Evolutionary conservation across 2,888 invertebrate genomes (phyloP).

Genomic region (Lucinisca nassula): DNA sequence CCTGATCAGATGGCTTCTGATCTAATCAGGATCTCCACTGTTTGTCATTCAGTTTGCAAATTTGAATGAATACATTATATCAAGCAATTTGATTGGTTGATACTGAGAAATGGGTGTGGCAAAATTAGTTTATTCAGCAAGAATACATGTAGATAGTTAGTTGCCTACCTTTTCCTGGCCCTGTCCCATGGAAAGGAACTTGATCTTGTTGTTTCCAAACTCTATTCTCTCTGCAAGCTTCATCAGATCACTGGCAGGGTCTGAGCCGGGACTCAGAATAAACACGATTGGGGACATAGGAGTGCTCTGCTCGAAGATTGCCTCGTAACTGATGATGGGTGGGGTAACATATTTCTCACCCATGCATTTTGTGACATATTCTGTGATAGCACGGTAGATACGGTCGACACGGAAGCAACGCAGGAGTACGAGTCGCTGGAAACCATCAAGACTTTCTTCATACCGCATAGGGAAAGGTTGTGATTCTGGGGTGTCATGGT

Average conservation of each 20-base stretch:
- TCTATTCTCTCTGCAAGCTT: slow-evolving; percentile 88
- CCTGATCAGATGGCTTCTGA: too few species aligned
- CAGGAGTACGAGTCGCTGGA: slow-evolving; percentile 93
- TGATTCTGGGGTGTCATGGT: slow-evolving; percentile 94
- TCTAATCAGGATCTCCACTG: too few species aligned
- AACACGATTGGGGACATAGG: slow-evolving; percentile 90
- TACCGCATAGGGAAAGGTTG: slow-evolving; percentile 92
- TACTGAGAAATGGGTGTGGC: too few species aligned
- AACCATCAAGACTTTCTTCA: slow-evolving; percentile 90
- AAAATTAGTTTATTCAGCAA: too few species aligned
- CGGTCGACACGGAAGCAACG: slow-evolving; percentile 97
- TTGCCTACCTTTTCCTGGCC: slow-evolving; percentile 88
- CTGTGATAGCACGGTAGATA: slow-evolving; percentile 94
- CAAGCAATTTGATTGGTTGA: too few species aligned
- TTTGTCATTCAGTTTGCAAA: too few species aligned
- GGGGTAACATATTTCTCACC: slow-evolving; percentile 96
- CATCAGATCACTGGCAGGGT: slow-evolving; percentile 88
- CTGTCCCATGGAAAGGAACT: slow-evolving; percentile 88
- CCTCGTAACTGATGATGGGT: slow-evolving; percentile 94
- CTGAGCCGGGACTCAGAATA: slow-evolving; percentile 88
- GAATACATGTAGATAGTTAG: too few species aligned
- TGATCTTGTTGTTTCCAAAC: slow-evolving; percentile 88
- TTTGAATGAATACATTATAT: too few species aligned
- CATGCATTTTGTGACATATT: slow-evolving; percentile 94
- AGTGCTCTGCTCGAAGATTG: slow-evolving; percentile 95